Percentiles rank a stretch among this genome's conserved stretches.
phyloP scores from a whole-genome alignment of 2,888 invertebrate genomes.

The Drosophila hawaiiensis region DNA sequence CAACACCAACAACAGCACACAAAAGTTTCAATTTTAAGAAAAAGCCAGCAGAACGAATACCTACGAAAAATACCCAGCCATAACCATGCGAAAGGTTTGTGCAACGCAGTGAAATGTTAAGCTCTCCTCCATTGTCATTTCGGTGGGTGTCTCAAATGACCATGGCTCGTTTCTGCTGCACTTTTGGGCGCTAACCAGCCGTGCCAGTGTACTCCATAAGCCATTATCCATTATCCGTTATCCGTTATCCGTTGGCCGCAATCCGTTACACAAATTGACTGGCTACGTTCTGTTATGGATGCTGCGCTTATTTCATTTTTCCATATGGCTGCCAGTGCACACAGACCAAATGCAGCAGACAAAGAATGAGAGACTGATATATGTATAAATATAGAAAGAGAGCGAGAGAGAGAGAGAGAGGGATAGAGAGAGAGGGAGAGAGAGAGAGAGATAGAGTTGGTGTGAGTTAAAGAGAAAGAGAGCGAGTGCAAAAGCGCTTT shows the following conservation, averaged over 20 bases:
- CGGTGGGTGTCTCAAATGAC: not conserved
- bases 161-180: not conserved
- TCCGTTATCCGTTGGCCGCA: constrained; percentile 12
- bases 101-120: not conserved
- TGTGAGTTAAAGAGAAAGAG: not conserved
- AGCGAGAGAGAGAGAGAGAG: not conserved
- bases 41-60: not conserved
- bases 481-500: constrained; percentile 12
- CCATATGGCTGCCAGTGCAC: constrained; percentile 59
- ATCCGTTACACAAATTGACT: constrained; percentile 57
- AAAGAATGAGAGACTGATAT: not conserved
- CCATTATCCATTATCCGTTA: constrained; percentile 16
- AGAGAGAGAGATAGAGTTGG: not conserved
- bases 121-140: not conserved
- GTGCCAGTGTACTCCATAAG: constrained; percentile 15
- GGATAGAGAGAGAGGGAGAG: not conserved
- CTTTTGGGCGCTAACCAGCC: constrained; percentile 12
- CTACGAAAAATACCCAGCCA: not conserved
- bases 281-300: constrained; percentile 47
- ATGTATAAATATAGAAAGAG: not conserved
- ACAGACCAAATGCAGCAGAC: constrained; percentile 4
- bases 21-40: not conserved
- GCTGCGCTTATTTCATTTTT: constrained; percentile 71
- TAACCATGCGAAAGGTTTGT: not conserved
- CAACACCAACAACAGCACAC: not conserved